Conservation (phyloP, 2,888 invertebrate species). For the Agonum fuliginosum region DNA sequence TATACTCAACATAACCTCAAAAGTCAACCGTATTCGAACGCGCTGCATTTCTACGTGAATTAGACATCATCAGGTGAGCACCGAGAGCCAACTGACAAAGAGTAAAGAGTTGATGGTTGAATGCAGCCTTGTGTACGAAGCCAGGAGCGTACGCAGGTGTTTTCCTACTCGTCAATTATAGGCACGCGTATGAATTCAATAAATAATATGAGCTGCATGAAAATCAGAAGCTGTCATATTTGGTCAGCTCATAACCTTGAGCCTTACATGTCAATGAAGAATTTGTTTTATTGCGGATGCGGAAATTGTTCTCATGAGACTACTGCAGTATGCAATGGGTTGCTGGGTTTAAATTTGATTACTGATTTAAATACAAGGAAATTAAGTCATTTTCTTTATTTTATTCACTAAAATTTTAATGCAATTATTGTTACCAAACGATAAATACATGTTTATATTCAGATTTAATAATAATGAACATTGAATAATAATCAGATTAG, state of each 20-base stretch:
- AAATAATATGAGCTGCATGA: conserved; percentile 8
- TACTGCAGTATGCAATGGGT: neutral
- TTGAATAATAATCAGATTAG: too few relatives aligned
- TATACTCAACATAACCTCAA: conserved; percentile 38
- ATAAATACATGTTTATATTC: too few relatives aligned
- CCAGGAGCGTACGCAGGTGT: conserved; percentile 52
- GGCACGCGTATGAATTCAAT: conserved; percentile 16
- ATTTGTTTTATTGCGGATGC: neutral
- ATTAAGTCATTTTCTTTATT: too few relatives aligned
- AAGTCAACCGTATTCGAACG: neutral
- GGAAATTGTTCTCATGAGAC: too few relatives aligned
- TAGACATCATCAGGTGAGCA: conserved; percentile 42
- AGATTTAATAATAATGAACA: too few relatives aligned
- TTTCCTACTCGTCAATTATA: conserved; percentile 16
- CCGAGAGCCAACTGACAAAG: conserved; percentile 34
- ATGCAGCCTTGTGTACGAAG: conserved; percentile 53
- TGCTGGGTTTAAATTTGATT: too few relatives aligned
- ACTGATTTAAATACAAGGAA: too few relatives aligned
- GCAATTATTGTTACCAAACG: too few relatives aligned
- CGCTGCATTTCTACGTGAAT: conserved; percentile 38
- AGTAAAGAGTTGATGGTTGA: too few relatives aligned
- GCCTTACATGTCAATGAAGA: neutral
- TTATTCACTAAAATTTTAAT: too few relatives aligned
- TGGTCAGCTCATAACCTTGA: neutral
- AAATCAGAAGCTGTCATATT: conserved; percentile 1